Base-by-base conservation (phyloP, 1,140 invertebrate species). In the Thalassaphorura encarpata region DNA sequence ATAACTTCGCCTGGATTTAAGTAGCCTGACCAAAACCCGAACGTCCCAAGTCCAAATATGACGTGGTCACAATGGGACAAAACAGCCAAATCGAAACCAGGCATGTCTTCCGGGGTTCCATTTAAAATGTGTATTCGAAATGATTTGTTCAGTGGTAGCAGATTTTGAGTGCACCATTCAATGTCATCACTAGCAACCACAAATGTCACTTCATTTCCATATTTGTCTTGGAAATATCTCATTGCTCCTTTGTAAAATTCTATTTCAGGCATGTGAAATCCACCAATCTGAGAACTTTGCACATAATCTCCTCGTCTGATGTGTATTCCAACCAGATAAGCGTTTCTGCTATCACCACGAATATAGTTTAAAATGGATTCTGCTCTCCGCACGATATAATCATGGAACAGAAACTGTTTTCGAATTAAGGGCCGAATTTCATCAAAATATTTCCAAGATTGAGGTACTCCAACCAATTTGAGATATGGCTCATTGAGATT, bases 31-130 rank as follows among this genome's bases (percentile, higher is more conserved):
- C 41, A 43, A 19, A 43, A 43, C 6, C 41, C 41, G 21, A 43
- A 43, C 8, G 41, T 43, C 21, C 41, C 41, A 13, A 43, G 13
- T 43, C 41, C 41, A 43, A 43, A 43, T 43, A 43, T 43, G 13
- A 19, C 6, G 41, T 43, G 41, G 21, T 43, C 18, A 43, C 41
- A 43, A 21, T 43, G 13, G 11, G 41, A 6, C 11, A 43, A 19
- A 11, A 43, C 11, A 43, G 41, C 41, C 41, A 43, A n/a, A 43
- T 43, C 41, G 6, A 43, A 43, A 8, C 41, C 41, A 43, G 13
- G 13, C 6, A n/a, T 21, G 21, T 43, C 41, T 19, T 43, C 13
- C n/a, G 33, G n/a, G n/a, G 33, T 21, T 43, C 41, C 19, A 6
- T 43, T 6, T 43, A 11, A 8, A 43, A 11, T n/a, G 19, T 43